Conservation (phyloP, 2,113 vertebrate species). For the Crotophaga sulcirostris region DNA sequence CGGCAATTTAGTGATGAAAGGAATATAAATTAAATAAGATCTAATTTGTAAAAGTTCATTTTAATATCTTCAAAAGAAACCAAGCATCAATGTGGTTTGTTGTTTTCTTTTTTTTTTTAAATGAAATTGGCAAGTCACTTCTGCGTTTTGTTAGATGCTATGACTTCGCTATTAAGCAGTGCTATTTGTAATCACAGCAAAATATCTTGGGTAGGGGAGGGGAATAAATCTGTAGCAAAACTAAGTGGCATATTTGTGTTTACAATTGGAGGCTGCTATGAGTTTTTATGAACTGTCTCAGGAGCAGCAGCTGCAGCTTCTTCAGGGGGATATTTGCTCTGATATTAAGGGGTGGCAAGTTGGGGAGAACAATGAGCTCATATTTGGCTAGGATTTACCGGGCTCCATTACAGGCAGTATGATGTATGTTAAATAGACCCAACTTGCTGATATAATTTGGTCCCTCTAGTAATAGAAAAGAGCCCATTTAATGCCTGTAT, state of each 20-base stretch:
- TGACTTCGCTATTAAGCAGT: not conserved
- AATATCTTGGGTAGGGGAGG: not conserved
- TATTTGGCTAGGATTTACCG: slow-evolving; percentile 40
- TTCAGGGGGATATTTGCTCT: slow-evolving; percentile 25
- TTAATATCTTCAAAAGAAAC: not conserved
- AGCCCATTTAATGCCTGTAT: slow-evolving; percentile 32
- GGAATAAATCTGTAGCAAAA: not conserved
- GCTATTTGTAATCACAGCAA: not conserved
- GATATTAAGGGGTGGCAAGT: slow-evolving; percentile 20
- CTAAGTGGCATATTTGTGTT: not conserved
- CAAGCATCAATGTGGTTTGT: not conserved
- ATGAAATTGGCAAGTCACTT: not conserved
- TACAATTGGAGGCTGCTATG: not conserved
- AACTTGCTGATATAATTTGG: slow-evolving; percentile 14
- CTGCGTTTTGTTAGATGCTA: not conserved
- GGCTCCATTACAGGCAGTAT: not conserved
- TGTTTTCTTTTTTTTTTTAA: not conserved
- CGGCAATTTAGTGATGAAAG: not conserved
- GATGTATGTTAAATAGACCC: slow-evolving; percentile 15
- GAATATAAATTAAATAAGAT: not conserved
- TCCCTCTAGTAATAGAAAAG: slow-evolving; percentile 21
- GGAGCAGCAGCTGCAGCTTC: slow-evolving; percentile 33
- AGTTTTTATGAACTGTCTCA: slow-evolving; percentile 16
- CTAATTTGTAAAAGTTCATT: not conserved
- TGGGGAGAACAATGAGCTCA: not conserved